Percentiles rank a stretch among this genome's conserved stretches.
Evolutionary conservation across 2,113 vertebrate genomes (phyloP).

Genomic region (Pomatorhinus ruficollis): DNA sequence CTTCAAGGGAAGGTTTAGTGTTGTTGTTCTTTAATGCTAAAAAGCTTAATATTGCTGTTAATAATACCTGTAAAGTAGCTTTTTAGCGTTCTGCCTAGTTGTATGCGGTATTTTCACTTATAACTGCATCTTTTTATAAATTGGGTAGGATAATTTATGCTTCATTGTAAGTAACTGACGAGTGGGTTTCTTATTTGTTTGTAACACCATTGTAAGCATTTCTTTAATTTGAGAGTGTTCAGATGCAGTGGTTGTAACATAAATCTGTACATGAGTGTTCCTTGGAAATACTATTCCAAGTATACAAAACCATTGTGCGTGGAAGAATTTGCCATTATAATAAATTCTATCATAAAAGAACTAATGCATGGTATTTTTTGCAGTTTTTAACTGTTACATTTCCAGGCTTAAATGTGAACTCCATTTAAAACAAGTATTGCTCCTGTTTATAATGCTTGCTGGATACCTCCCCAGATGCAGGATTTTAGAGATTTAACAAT

Average conservation of each 20-base stretch:
- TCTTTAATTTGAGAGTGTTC: not conserved
- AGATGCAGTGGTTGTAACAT: not conserved
- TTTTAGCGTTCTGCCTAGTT: slow-evolving; percentile 16
- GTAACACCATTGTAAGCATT: not conserved
- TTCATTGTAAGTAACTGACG: not conserved
- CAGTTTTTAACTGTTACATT: not conserved
- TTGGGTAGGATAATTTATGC: slow-evolving; percentile 13
- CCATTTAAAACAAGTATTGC: not conserved
- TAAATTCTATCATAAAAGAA: not conserved
- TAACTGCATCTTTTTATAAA: slow-evolving; percentile 27
- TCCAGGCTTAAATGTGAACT: not conserved
- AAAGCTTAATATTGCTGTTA: slow-evolving; percentile 51
- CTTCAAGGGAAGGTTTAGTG: slow-evolving; percentile 52
- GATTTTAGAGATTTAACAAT: not conserved
- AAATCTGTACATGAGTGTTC: not conserved
- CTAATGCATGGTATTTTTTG: not conserved
- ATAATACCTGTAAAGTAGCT: slow-evolving; percentile 39
- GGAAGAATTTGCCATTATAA: not conserved
- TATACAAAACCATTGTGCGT: not conserved
- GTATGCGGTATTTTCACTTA: slow-evolving; percentile 28
- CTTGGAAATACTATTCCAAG: not conserved
- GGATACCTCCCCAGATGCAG: not conserved
- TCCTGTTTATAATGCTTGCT: not conserved
- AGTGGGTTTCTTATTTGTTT: not conserved
- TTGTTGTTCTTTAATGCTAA: slow-evolving; percentile 55